Base-by-base conservation (phyloP, 2,113 vertebrate genomes). In the Cinclus mexicanus region DNA sequence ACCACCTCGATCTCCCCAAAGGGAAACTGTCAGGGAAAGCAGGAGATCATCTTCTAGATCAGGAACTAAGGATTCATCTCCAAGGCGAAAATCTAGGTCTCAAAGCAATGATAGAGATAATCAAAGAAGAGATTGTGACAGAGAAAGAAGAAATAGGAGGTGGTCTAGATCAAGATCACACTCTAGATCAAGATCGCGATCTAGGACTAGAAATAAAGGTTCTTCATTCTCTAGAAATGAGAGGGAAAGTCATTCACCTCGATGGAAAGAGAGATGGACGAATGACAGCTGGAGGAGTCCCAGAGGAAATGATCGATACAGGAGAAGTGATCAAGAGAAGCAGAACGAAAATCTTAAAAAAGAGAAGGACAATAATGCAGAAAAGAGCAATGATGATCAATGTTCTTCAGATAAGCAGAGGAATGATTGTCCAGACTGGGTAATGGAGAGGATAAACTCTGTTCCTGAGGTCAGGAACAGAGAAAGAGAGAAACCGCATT, bases 361-460 rank as follows among this genome's bases (percentile, higher is more conserved):
- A 94, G 98, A 98, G 52, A 94, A 97, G 52, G 97, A 97, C 63
- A 97, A 85, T 72, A 97, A 92, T 72, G 83, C 97, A 88, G 98
- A 97, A 53, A 97, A 97, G 70, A 97, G 9, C 41, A 94, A 70
- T 9, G 53, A 98, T 37, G 98, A 98, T 60, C 92, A 95, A 2
- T 91, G 89, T 93, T 98, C 98, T 44, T 97, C 98, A 17, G 99
- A 99, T 13, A 98, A 97, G 82, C 82, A 85, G 70, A 98, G 97
- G 91, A 98, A 97, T 28, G 98, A 99, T 25, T 99, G 99, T 93
- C 99, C 99, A 8, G 99, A 97, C 59, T 99, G 99, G 99, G 98
- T 99, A 31, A 98, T 97, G 52, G 99, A 99, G 97, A 99, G 98
- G 97, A 98, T 97, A 70, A 98, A 98, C 71, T 90, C 97, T 7